These are phyloP conservation scores for Brachymystax lenok DNA, from an alignment of 2,797 vertebrate genomes.

Conservation along the genomic window DNA sequence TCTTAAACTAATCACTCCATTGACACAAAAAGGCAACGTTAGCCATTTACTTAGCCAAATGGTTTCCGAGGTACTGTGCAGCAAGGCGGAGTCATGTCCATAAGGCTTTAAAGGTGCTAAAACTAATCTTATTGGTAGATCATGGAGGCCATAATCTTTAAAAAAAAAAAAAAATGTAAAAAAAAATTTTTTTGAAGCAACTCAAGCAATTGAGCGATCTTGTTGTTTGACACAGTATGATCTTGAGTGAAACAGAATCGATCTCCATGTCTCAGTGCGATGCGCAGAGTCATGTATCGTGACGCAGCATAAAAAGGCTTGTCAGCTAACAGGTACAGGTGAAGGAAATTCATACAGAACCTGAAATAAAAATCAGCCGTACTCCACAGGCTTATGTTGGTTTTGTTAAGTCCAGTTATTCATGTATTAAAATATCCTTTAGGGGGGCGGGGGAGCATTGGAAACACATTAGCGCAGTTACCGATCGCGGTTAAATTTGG, in stretches of 20 bases:
- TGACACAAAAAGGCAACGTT: constrained; percentile 18
- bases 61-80: constrained; percentile 68
- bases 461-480: not conserved
- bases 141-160: constrained; percentile 45
- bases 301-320: constrained; percentile 71
- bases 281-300: constrained; percentile 22
- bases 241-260: constrained; percentile 13
- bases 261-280: constrained; percentile 22
- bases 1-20: constrained; percentile 42
- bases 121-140: constrained; percentile 40
- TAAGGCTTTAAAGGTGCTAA: constrained; percentile 81
- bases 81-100: constrained; percentile 64
- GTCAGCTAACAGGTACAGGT: constrained; percentile 52
- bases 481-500: not conserved
- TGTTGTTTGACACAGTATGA: constrained; percentile 50
- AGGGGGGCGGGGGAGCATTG: constrained; percentile 3
- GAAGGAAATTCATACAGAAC: constrained; percentile 45
- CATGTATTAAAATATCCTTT: constrained; percentile 48
- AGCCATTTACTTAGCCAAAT: constrained; percentile 27
- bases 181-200: constrained; percentile 39
- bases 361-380: constrained; percentile 42
- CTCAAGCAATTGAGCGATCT: constrained; percentile 49
- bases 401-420: constrained; percentile 40
- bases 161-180: not conserved
- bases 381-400: constrained; percentile 57